Conservation (phyloP, 2,888 invertebrate species). For the Anarsia innoxiella region DNA sequence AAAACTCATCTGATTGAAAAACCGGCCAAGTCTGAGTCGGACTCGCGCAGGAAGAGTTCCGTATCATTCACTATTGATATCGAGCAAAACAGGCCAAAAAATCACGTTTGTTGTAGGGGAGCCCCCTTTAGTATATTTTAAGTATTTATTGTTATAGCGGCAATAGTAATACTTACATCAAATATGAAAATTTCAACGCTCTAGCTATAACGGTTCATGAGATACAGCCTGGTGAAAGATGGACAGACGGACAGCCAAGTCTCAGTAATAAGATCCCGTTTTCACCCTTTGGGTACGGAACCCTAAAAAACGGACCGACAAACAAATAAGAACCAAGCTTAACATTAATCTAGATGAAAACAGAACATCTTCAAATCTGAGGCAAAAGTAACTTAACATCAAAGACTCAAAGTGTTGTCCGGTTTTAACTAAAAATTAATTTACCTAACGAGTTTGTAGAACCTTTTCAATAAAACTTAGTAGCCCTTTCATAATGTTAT, state of each 20-base stretch:
- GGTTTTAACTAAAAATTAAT: too few relatives aligned
- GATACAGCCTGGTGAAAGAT: neutral
- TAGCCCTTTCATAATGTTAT: too few relatives aligned
- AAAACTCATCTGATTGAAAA: too few relatives aligned
- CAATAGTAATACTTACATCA: conserved; percentile 1
- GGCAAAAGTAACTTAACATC: too few relatives aligned
- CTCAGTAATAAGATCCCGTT: neutral
- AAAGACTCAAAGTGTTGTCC: too few relatives aligned
- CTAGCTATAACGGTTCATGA: neutral
- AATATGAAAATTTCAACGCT: neutral
- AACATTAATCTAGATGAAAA: too few relatives aligned
- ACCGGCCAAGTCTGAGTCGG: too few relatives aligned
- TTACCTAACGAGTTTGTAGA: too few relatives aligned
- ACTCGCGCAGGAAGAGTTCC: too few relatives aligned
- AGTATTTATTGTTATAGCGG: conserved; percentile 3
- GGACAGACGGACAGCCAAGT: neutral
- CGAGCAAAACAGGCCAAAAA: neutral
- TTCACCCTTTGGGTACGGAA: conserved; percentile 1
- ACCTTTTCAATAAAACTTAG: too few relatives aligned
- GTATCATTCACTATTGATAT: too few relatives aligned
- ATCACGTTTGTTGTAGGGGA: neutral
- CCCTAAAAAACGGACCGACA: neutral
- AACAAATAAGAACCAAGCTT: neutral
- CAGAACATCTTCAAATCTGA: too few relatives aligned
- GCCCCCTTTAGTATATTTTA: neutral